A percentile compares a stretch with the other conserved stretches of the same genome.
phyloP scores from a whole-genome alignment of 2,888 invertebrate species.

The Pseudolycoriella hygida region DNA sequence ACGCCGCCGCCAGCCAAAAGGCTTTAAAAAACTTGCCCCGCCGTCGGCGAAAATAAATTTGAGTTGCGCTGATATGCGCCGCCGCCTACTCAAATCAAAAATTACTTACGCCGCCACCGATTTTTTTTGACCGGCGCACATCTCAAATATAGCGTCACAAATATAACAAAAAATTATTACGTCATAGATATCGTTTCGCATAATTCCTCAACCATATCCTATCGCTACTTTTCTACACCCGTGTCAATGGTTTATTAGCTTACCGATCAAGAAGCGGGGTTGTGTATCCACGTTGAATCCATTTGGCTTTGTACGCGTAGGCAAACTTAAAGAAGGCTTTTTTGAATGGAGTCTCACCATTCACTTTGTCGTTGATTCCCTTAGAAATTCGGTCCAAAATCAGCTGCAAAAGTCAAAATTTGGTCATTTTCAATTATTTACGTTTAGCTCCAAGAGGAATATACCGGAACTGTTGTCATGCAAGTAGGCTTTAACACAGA shows the following conservation, averaged over 20 bases:
- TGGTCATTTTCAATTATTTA: constrained; percentile 2
- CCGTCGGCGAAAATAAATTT: too few species aligned
- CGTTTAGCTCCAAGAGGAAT: constrained; percentile 12
- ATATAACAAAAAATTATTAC: too few species aligned
- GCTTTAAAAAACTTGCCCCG: too few species aligned
- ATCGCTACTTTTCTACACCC: too few species aligned
- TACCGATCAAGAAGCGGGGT: constrained; percentile 59
- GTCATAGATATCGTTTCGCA: too few species aligned
- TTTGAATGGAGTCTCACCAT: constrained; percentile 58
- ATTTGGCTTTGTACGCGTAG: constrained; percentile 78
- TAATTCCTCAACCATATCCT: too few species aligned
- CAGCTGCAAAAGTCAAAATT: constrained; percentile 36
- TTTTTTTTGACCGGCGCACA: too few species aligned
- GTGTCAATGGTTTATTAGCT: constrained; percentile 12
- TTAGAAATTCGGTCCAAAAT: constrained; percentile 96
- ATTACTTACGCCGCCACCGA: too few species aligned
- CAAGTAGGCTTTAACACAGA: constrained; percentile 80
- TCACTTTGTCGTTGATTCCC: constrained; percentile 87
- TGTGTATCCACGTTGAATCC: constrained; percentile 66
- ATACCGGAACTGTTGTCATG: constrained; percentile 90
- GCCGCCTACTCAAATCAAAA: too few species aligned
- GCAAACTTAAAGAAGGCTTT: constrained; percentile 85
- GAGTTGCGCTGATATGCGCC: too few species aligned
- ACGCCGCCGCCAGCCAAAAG: too few species aligned
- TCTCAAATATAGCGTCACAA: too few species aligned